Evolutionary conservation across 2,113 vertebrate species (phyloP).

Genomic region (Psammodynastes pulverulentus): DNA sequence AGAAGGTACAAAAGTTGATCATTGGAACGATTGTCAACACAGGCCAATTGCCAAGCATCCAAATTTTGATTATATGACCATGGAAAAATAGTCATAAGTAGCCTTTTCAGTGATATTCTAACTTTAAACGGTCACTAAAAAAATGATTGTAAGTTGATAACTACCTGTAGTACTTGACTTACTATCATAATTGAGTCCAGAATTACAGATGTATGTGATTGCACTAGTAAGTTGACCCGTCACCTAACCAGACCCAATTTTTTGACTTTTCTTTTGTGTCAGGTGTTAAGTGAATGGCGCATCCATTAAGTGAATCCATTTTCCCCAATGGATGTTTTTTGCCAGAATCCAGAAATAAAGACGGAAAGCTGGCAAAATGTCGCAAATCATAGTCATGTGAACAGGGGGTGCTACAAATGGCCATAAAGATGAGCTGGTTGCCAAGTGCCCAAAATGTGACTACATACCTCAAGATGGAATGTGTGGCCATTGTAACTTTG

Average conservation of each 20-base stretch:
- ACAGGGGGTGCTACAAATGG: neutral
- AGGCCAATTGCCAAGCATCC: neutral
- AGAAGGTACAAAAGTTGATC: neutral
- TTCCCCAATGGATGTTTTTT: neutral
- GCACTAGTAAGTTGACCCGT: neutral
- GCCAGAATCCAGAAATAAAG: neutral
- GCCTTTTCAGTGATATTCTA: neutral
- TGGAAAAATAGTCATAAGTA: neutral
- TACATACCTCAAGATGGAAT: neutral
- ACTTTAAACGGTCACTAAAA: neutral
- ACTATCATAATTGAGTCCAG: neutral
- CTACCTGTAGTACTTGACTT: neutral
- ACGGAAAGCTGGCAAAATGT: neutral
- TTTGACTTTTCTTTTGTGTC: neutral
- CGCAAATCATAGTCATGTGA: neutral
- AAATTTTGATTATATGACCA: neutral
- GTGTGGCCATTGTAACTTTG: neutral
- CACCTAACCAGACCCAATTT: neutral
- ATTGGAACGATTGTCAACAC: too few species aligned
- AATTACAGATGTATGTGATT: neutral
- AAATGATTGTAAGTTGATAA: neutral
- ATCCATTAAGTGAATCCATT: neutral
- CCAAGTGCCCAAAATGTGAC: neutral
- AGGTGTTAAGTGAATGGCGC: neutral
- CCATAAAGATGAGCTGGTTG: neutral